These are phyloP conservation scores for Magallana nippona DNA, from an alignment of 2,888 invertebrate genomes.

Conservation along the genomic window DNA sequence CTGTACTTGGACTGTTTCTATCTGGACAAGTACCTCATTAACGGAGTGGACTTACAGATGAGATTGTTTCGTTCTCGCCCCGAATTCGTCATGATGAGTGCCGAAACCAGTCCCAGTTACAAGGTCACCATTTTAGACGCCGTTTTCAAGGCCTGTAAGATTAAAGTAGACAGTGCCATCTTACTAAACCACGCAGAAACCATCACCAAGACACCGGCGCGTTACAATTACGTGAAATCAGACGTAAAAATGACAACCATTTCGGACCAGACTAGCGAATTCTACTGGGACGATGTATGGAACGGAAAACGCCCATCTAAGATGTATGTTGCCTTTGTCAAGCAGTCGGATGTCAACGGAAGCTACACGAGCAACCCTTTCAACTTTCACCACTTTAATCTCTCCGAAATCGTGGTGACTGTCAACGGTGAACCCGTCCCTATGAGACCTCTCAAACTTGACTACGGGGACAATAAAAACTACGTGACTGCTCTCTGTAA, in stretches of 20 bases:
- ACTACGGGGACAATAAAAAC: constrained; percentile 41
- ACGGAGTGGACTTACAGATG: constrained; percentile 4
- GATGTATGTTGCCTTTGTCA: constrained; percentile 16
- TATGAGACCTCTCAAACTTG: too few species aligned
- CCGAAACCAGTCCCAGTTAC: background rate
- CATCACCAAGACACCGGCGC: background rate
- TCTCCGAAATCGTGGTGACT: constrained; percentile 17
- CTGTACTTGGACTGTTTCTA: constrained; percentile 8
- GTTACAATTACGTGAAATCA: constrained; percentile 16
- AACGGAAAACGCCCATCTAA: background rate
- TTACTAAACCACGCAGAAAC: background rate
- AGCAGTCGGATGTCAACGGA: constrained; percentile 1
- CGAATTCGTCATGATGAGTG: constrained; percentile 19
- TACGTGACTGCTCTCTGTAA: constrained; percentile 24
- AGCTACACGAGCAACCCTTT: background rate
- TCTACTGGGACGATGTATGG: constrained; percentile 14
- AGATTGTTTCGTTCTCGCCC: background rate
- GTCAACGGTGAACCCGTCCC: background rate
- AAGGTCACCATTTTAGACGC: constrained; percentile 4
- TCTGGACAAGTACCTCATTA: constrained; percentile 10
- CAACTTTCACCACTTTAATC: constrained; percentile 8
- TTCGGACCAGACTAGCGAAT: background rate
- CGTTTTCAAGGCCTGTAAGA: constrained; percentile 1
- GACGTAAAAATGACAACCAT: constrained; percentile 20
- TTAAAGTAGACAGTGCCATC: constrained; percentile 14